A percentile compares a stretch with the other conserved stretches of the same genome.
These are phyloP conservation scores for Limanda limanda DNA, from an alignment of 2,113 vertebrate genomes.

Conservation along the genomic window DNA sequence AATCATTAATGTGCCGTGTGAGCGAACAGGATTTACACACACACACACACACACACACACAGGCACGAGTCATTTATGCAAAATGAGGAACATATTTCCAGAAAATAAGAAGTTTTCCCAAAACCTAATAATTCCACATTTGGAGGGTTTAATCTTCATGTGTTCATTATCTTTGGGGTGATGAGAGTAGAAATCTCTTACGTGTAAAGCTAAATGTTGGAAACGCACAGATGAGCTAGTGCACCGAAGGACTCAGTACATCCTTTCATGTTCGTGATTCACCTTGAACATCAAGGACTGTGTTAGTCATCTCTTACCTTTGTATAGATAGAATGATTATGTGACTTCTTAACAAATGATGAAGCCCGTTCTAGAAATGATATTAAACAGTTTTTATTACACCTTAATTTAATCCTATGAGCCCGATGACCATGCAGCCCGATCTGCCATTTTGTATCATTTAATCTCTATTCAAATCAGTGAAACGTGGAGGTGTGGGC, in stretches of 20 bases:
- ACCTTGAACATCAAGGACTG: constrained; percentile 4
- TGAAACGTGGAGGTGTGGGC: not conserved
- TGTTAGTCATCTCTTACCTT: constrained; percentile 23
- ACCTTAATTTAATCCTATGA: not conserved
- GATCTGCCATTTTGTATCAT: not conserved
- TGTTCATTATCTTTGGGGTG: not conserved
- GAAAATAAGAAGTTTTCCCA: not conserved
- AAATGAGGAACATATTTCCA: not conserved
- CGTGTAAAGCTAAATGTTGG: not conserved
- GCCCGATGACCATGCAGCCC: too few relatives aligned
- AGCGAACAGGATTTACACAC: not conserved
- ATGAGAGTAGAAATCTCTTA: not conserved
- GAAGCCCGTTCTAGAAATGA: not conserved
- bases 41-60: not conserved
- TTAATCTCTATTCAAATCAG: not conserved
- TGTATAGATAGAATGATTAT: not conserved
- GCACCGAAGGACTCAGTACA: not conserved
- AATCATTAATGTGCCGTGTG: not conserved
- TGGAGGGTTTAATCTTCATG: not conserved
- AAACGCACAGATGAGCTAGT: not conserved
- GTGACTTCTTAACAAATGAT: not conserved
- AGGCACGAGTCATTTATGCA: not conserved
- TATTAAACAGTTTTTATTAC: not conserved
- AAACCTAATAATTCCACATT: not conserved
- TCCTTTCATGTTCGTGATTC: constrained; percentile 3